A percentile compares a stretch with the other conserved stretches of the same genome.
phyloP scores from a whole-genome alignment of 2,113 vertebrate species.

The Neofelis nebulosa region DNA sequence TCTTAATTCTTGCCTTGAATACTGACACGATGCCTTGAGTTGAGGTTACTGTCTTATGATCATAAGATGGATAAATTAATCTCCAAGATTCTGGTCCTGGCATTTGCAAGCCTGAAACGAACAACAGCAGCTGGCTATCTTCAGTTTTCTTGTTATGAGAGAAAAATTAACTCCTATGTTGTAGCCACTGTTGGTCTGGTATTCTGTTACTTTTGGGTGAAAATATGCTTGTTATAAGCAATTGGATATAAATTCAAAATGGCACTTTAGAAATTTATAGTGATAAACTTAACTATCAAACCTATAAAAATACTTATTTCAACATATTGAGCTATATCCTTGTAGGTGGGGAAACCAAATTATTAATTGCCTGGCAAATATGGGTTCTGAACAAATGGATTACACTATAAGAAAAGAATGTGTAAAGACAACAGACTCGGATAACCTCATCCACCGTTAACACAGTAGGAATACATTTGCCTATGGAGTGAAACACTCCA shows the following conservation, averaged over 20 bases:
- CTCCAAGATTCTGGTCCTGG: neutral
- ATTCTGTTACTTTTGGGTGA: neutral
- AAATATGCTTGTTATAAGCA: neutral
- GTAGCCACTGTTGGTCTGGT: neutral
- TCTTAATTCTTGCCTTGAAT: neutral
- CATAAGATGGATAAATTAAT: neutral
- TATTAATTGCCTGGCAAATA: neutral
- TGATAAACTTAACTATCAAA: neutral
- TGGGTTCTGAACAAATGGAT: neutral
- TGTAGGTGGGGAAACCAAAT: neutral
- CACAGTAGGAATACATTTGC: neutral
- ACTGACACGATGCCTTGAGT: neutral
- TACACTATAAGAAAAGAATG: neutral
- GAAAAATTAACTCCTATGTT: neutral
- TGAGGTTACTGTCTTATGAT: neutral
- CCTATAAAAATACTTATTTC: neutral
- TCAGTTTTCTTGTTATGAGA: neutral
- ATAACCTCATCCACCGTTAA: neutral
- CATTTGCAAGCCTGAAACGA: neutral
- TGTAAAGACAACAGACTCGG: neutral
- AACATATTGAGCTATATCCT: neutral
- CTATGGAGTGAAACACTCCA: neutral
- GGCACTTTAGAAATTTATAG: neutral
- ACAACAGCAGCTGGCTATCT: neutral
- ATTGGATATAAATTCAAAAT: neutral